These are phyloP conservation scores for Parus major DNA, from an alignment of 2,113 vertebrate species.

Conservation along the genomic window DNA sequence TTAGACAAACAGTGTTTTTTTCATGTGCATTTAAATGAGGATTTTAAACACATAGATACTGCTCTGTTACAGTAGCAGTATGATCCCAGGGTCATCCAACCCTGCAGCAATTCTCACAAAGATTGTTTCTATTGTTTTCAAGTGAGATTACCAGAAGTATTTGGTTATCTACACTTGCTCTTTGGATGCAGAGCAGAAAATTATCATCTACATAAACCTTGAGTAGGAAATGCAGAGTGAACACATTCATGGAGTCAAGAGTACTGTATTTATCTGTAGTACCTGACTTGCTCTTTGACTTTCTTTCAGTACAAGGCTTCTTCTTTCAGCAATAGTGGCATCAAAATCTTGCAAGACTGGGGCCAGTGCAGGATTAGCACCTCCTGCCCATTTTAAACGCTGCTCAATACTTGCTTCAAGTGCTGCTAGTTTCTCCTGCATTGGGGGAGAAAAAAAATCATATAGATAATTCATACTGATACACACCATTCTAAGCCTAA, in stretches of 20 bases:
- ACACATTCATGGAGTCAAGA: not conserved
- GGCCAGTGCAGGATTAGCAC: slow-evolving; percentile 92
- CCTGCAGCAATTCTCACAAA: not conserved
- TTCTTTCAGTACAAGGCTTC: slow-evolving; percentile 90
- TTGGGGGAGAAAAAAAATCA: not conserved
- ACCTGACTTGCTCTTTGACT: slow-evolving; percentile 94
- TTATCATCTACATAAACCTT: not conserved
- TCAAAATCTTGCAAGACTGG: slow-evolving; percentile 98
- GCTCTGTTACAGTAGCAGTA: not conserved
- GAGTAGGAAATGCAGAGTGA: not conserved
- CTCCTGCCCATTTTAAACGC: slow-evolving; percentile 97
- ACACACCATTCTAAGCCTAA: not conserved
- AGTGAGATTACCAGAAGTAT: not conserved
- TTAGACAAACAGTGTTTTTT: not conserved
- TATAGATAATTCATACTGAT: not conserved
- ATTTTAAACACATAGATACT: not conserved
- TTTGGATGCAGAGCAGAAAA: not conserved
- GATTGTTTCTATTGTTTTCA: not conserved
- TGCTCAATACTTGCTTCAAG: slow-evolving; percentile 98
- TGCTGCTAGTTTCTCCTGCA: slow-evolving; percentile 90
- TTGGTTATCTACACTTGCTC: not conserved
- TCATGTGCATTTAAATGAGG: not conserved
- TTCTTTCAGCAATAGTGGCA: slow-evolving; percentile 92
- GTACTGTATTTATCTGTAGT: not conserved
- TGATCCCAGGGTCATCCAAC: not conserved